Percentiles rank a stretch among this genome's conserved stretches.
Evolutionary conservation across 2,797 vertebrate species (phyloP).

Genomic region (Trichosurus vulpecula): DNA sequence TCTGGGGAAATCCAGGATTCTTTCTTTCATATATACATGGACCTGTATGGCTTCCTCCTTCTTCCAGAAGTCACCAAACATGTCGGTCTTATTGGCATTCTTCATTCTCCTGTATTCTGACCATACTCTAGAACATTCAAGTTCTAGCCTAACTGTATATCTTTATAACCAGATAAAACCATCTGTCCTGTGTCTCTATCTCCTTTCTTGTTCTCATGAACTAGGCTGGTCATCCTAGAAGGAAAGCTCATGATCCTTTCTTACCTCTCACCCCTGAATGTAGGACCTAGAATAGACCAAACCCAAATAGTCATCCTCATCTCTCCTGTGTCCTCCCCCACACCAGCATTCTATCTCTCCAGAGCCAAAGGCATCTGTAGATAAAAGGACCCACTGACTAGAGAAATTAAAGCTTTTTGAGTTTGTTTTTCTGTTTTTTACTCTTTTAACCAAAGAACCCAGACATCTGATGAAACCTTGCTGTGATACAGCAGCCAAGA

Average conservation of each 20-base stretch:
- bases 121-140: background rate
- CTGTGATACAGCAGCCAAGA: background rate
- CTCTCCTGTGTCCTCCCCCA: background rate
- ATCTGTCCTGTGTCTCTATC: background rate
- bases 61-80: background rate
- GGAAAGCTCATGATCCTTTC: background rate
- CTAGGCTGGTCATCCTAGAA: fast-evolving
- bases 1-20: background rate
- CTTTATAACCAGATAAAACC: background rate
- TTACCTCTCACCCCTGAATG: background rate
- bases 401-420: background rate
- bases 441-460: background rate
- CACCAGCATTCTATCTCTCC: background rate
- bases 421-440: background rate
- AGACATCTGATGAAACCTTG: background rate
- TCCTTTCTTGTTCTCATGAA: background rate
- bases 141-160: background rate
- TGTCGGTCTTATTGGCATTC: background rate
- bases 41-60: background rate
- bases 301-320: background rate
- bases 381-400: background rate
- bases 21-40: background rate
- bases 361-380: background rate
- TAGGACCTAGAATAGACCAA: background rate
- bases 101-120: background rate